phyloP scores from a whole-genome alignment of 2,797 vertebrate species.

The Anas acuta region DNA sequence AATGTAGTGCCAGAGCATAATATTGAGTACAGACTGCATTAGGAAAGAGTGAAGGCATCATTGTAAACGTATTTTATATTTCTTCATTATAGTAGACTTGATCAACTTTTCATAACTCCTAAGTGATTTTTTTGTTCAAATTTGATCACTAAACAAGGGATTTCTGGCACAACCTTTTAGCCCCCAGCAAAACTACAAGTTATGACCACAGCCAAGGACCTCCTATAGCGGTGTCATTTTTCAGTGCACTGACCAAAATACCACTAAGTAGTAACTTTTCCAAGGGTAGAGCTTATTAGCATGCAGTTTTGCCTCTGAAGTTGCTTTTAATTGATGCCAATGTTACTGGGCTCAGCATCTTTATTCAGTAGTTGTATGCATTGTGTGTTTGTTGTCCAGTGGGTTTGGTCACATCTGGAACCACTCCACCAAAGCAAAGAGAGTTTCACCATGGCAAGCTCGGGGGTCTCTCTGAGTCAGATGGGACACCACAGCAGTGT shows the following conservation, averaged over 20 bases:
- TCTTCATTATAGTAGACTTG: background rate
- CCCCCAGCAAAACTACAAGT: background rate
- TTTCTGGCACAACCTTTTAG: background rate
- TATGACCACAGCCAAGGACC: background rate
- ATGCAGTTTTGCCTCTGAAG: background rate
- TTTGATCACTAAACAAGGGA: background rate
- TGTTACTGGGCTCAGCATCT: background rate
- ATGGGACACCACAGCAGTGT: rapidly evolving
- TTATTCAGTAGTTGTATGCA: background rate
- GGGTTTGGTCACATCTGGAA: background rate
- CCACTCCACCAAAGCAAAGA: background rate
- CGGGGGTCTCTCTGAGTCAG: background rate
- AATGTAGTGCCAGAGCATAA: background rate
- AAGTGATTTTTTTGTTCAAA: background rate
- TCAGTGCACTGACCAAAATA: background rate
- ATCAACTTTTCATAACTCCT: background rate
- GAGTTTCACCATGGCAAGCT: background rate
- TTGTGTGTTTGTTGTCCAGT: background rate
- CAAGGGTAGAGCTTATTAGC: background rate
- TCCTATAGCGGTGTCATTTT: background rate
- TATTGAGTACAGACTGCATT: background rate
- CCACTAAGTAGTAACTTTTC: background rate
- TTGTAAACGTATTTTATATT: background rate
- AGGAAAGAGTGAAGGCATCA: background rate
- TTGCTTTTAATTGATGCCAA: background rate